Evolutionary conservation across 35 echinoderm and acorn worm species (phyloP).

Genomic region (Apostichopus parvimensis): DNA sequence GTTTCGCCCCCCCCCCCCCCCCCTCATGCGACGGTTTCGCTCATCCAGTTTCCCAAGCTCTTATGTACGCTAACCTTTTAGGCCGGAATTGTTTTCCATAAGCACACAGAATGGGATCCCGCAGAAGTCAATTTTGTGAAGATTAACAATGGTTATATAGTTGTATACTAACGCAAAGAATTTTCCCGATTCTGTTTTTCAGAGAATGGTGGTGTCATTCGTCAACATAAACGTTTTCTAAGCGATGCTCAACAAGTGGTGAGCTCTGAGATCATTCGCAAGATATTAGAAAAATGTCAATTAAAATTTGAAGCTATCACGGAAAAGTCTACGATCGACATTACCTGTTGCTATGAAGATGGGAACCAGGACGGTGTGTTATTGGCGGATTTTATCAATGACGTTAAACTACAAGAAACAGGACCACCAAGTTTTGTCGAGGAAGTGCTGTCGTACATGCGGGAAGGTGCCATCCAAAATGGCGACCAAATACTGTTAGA

Average conservation of each 20-base stretch:
- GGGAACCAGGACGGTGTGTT: neutral
- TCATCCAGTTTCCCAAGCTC: too few species aligned
- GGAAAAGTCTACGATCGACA: neutral
- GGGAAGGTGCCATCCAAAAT: neutral
- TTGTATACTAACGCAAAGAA: too few species aligned
- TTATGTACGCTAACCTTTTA: too few species aligned
- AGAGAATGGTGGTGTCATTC: neutral
- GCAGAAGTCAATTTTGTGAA: too few species aligned
- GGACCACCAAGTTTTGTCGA: neutral
- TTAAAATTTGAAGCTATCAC: neutral
- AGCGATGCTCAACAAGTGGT: neutral
- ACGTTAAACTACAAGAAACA: neutral
- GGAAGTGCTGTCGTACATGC: neutral
- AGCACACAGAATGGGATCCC: too few species aligned
- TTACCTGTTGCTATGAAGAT: constrained; percentile 9
- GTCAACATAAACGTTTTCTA: neutral
- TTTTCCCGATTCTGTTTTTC: neutral
- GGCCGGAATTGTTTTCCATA: too few species aligned
- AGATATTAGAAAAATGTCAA: neutral
- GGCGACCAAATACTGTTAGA: neutral
- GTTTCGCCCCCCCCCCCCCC: too few species aligned
- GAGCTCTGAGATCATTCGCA: neutral
- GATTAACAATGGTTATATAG: too few species aligned
- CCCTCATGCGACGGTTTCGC: too few species aligned
- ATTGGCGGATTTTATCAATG: neutral